phyloP scores from a whole-genome alignment of 2,888 invertebrate species.

The Dolomedes plantarius region DNA sequence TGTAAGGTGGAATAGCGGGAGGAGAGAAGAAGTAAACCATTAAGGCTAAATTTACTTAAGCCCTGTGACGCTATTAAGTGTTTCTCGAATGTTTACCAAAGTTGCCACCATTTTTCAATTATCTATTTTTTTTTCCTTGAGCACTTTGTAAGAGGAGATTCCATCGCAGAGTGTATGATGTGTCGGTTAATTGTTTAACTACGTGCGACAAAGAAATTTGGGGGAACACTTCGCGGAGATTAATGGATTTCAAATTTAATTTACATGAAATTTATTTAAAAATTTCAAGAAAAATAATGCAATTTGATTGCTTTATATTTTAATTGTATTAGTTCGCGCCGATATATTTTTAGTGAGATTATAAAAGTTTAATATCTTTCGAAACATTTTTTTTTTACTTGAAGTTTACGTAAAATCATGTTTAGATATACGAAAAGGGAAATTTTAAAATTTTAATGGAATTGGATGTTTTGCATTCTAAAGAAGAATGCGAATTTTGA shows the following conservation, averaged over 20 bases:
- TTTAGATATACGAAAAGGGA: too few species aligned
- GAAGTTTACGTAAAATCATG: too few species aligned
- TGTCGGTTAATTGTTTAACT: not conserved
- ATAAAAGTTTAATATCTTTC: too few species aligned
- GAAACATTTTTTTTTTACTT: too few species aligned
- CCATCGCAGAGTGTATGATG: not conserved
- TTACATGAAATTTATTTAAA: not conserved
- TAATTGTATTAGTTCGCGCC: too few species aligned
- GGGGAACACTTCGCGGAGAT: not conserved
- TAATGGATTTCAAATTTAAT: not conserved
- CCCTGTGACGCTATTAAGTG: not conserved
- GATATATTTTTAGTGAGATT: too few species aligned
- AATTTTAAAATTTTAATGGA: too few species aligned
- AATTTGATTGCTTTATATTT: too few species aligned
- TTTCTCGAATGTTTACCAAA: not conserved
- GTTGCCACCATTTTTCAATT: conserved; percentile 5
- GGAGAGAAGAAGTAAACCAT: not conserved
- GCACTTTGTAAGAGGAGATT: not conserved
- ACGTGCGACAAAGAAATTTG: not conserved
- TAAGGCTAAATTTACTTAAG: not conserved
- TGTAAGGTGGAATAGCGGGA: not conserved
- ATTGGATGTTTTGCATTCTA: too few species aligned
- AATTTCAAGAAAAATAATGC: too few species aligned
- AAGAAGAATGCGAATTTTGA: too few species aligned
- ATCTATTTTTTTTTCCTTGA: not conserved